Evolutionary conservation across 2,797 vertebrate genomes (phyloP).

Genomic region (Acrossocheilus fasciatus): DNA sequence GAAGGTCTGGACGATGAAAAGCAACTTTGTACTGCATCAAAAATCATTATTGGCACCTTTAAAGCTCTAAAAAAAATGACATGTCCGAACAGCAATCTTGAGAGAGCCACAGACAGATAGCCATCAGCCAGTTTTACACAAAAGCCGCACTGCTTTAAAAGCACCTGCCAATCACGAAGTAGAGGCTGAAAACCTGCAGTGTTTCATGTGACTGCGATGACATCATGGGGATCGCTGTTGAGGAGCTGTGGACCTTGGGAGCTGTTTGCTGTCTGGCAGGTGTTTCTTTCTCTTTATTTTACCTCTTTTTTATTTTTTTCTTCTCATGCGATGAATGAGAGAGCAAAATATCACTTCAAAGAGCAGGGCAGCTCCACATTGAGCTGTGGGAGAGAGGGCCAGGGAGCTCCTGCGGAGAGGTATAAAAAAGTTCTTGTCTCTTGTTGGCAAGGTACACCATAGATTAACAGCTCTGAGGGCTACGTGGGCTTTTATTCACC

Average conservation of each 20-base stretch:
- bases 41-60: background rate
- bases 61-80: background rate
- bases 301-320: constrained; percentile 50
- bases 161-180: constrained; percentile 53
- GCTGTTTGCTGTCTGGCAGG: constrained; percentile 66
- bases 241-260: constrained; percentile 55
- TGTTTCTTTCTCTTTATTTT: constrained; percentile 64
- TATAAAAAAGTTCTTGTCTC: constrained; percentile 59
- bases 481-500: constrained; percentile 49
- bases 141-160: constrained; percentile 38
- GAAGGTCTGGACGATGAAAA: background rate
- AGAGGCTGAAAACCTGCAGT: constrained; percentile 60
- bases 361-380: constrained; percentile 55
- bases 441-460: constrained; percentile 60
- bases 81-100: constrained; percentile 15
- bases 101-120: constrained; percentile 38
- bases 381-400: constrained; percentile 58
- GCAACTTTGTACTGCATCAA: background rate
- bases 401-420: constrained; percentile 50
- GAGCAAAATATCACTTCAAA: constrained; percentile 66
- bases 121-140: constrained; percentile 51
- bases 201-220: constrained; percentile 64
- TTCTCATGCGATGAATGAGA: constrained; percentile 58
- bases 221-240: constrained; percentile 57
- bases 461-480: constrained; percentile 57